Conservation (phyloP, 2,888 invertebrate species). For the Acleris sparsana region DNA sequence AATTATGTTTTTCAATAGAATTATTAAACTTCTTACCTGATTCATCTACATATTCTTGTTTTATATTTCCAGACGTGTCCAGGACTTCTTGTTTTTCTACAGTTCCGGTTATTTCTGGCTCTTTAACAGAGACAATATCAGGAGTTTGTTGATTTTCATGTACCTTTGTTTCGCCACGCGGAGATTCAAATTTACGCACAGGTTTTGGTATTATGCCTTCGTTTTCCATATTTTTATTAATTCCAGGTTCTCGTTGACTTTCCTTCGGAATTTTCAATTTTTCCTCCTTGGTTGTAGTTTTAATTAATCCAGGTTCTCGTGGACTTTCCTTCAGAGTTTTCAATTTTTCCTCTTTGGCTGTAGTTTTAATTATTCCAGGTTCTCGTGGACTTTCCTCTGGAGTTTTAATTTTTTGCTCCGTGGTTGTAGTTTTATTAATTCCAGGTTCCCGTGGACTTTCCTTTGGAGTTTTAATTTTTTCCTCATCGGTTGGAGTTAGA, state of each 20-base stretch:
- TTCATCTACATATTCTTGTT: neutral
- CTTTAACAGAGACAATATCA: neutral
- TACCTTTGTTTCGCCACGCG: neutral
- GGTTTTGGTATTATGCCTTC: neutral
- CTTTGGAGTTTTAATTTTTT: slow-evolving; percentile 7
- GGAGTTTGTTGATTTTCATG: neutral
- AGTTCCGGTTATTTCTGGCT: neutral
- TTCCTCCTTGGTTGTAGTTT: neutral
- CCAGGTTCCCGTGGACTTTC: slow-evolving; percentile 4
- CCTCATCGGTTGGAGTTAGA: neutral
- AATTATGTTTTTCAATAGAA: no score
- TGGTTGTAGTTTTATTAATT: no score
- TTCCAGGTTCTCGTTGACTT: slow-evolving; percentile 6
- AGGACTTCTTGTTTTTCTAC: neutral
- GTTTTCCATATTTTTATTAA: slow-evolving; percentile 13
- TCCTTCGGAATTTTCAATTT: slow-evolving; percentile 7
- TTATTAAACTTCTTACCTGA: slow-evolving; percentile 5
- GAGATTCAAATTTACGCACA: neutral
- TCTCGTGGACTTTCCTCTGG: slow-evolving; percentile 4
- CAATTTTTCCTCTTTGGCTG: slow-evolving; percentile 5
- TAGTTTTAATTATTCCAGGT: no score
- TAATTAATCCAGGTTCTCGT: no score
- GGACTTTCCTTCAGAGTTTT: slow-evolving; percentile 9
- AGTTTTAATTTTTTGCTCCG: slow-evolving; percentile 12
- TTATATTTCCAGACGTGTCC: neutral